Conservation (phyloP, 2,888 invertebrate genomes). For the Macrosiphum euphorbiae region DNA sequence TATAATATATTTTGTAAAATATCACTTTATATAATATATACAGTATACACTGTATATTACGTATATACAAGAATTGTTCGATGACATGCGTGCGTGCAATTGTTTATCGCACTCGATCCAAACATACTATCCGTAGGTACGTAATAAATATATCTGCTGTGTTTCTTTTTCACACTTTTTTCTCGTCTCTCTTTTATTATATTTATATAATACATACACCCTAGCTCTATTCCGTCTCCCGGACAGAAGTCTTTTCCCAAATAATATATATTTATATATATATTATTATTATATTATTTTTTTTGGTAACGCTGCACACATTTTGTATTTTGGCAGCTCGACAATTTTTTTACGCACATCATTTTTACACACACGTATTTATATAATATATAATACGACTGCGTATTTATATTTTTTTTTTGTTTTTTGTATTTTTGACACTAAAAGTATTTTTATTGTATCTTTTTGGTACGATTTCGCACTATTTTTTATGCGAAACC, state of each 20-base stretch:
- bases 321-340: conserved; percentile 62
- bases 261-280: not conserved
- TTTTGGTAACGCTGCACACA: conserved; percentile 48
- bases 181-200: not conserved
- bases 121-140: conserved; percentile 28
- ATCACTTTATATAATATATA: not conserved
- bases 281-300: not conserved
- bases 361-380: conserved; percentile 62
- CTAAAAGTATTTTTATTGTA: conserved; percentile 65
- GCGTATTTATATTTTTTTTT: conserved; percentile 44
- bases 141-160: conserved; percentile 1
- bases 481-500: conserved; percentile 63
- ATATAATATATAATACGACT: conserved; percentile 25
- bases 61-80: not conserved
- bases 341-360: conserved; percentile 43
- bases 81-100: not conserved
- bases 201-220: not conserved
- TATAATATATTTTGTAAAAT: conserved; percentile 13
- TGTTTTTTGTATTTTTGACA: conserved; percentile 65
- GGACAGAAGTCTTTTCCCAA: conserved; percentile 3
- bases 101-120: conserved; percentile 10
- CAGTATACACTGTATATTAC: not conserved
- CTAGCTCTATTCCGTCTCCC: not conserved
- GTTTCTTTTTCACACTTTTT: not conserved
- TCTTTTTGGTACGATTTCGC: conserved; percentile 65